Base-by-base conservation (phyloP, 2,797 vertebrate species). In the Hypotaenidia philippensis region DNA sequence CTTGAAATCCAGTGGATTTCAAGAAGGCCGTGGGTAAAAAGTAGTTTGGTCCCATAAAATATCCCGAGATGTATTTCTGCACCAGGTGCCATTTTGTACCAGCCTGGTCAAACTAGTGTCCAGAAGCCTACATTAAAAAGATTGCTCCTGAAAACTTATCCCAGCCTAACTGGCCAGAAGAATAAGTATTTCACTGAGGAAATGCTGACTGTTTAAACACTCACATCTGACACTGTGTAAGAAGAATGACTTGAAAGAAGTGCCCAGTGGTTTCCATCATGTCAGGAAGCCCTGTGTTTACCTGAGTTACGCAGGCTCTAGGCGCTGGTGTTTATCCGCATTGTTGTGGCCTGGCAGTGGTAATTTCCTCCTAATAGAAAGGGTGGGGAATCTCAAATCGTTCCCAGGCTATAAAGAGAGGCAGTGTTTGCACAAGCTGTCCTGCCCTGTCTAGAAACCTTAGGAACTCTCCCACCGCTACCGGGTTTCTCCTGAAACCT, bases 201-300 rank as follows among this genome's bases (percentile, higher is more conserved):
- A 97, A 94, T 87, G 64, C 92, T 94, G 88, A 82, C 94, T 90
- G 89, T 96, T 97, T 91, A 87, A 87, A 96, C 91, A 96, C 79
- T 95, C 83, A 93, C 78, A 95, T 96, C 97, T 97, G 96, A 96
- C 96, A 94, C 83, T 78, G 41, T 71, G 81, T 75, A 87, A 97
- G 84, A 98, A 97, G 91, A 96, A 96, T 97, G 96, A 85, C 96
- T 97, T 95, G 91, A 97, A 97, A 98, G 94, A 94, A 95, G 76
- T 90, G 64, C 49, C 68, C 71, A 90, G 63, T 90, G 83, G 84
- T 93, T 96, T 94, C 90, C 95, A 94, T 26, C 7, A 2, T 91
- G 69, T 96, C 96, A 97, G 98, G 98, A 98, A 98, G 94, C 94
- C 44, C 75, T 96, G 84, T 97, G 95, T 98, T 97, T 98, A 97